Evolutionary conservation across 2,797 vertebrate species (phyloP).

Genomic region (Coilia nasus): DNA sequence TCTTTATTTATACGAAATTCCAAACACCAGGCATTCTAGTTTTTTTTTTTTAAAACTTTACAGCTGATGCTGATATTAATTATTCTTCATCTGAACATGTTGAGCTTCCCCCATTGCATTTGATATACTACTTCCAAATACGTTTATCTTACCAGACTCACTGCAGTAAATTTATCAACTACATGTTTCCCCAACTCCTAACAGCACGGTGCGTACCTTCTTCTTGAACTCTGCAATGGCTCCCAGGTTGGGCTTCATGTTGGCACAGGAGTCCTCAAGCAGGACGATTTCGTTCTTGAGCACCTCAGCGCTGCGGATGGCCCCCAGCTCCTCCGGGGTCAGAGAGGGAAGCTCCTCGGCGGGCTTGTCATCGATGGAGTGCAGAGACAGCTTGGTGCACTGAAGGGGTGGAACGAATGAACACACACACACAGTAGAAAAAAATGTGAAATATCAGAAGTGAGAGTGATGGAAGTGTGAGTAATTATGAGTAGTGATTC

Average conservation of each 20-base stretch:
- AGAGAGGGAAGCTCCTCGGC: constrained; percentile 78
- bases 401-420: constrained; percentile 54
- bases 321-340: constrained; percentile 77
- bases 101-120: no score
- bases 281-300: constrained; percentile 88
- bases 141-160: no score
- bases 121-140: no score
- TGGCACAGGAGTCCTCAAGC: constrained; percentile 84
- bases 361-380: constrained; percentile 79
- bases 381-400: constrained; percentile 85
- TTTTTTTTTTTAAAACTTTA: no score
- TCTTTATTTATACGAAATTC: no score
- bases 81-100: no score
- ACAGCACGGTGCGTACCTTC: constrained; percentile 76
- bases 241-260: constrained; percentile 90
- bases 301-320: constrained; percentile 76
- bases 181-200: no score
- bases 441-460: neutral
- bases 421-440: neutral
- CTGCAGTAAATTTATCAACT: no score
- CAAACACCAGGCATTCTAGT: no score
- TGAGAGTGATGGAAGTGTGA: neutral
- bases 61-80: no score
- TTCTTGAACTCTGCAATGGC: constrained; percentile 90
- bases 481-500: no score